Percentiles rank a stretch among this genome's conserved stretches.
phyloP scores from a whole-genome alignment of 2,113 vertebrate species.

The Vombatus ursinus region DNA sequence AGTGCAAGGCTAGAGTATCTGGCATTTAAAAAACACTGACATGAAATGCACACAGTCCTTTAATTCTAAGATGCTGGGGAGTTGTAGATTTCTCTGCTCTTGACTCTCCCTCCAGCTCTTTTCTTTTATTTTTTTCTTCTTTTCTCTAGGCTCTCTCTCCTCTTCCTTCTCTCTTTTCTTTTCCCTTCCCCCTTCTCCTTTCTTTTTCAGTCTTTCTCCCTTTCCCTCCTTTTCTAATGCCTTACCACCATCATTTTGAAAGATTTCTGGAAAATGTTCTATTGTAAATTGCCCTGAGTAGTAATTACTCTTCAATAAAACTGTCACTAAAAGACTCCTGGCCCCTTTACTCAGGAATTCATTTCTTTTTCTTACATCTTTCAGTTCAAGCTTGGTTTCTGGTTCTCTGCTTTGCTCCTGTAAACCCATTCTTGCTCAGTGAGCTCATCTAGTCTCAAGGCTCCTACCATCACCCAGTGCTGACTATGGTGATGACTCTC shows the following conservation, averaged over 20 bases:
- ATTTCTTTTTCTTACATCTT: background rate
- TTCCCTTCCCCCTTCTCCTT: background rate
- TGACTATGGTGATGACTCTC: rapidly evolving
- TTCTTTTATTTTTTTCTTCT: background rate
- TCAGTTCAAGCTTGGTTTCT: background rate
- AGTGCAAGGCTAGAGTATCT: background rate
- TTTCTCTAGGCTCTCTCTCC: background rate
- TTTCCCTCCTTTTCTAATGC: background rate
- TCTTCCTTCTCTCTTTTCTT: background rate
- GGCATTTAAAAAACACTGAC: background rate
- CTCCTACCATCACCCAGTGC: background rate
- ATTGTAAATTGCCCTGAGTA: background rate
- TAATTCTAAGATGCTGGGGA: background rate
- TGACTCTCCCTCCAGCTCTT: background rate
- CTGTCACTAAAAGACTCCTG: background rate
- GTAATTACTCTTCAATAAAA: background rate
- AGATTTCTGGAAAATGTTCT: background rate
- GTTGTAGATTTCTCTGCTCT: background rate
- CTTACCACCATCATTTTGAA: background rate
- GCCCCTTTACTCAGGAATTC: background rate
- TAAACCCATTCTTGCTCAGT: background rate
- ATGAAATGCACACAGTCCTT: background rate
- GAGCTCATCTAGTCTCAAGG: background rate
- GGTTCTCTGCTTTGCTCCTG: background rate
- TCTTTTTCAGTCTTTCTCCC: background rate